These are phyloP conservation scores for Lasioglossum lativentre DNA, from an alignment of 2,888 invertebrate genomes.

Conservation along the genomic window DNA sequence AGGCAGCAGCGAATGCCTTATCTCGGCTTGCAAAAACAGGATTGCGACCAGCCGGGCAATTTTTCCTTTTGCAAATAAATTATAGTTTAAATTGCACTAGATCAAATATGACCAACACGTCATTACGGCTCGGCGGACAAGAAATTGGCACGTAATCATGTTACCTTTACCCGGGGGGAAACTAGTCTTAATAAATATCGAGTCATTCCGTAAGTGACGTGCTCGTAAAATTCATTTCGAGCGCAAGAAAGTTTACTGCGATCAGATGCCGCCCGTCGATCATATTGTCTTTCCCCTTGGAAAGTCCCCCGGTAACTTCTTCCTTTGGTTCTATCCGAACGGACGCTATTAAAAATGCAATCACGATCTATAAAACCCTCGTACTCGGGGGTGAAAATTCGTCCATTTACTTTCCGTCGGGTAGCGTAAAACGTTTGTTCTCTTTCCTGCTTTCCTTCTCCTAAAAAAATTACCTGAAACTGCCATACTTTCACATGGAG, in stretches of 20 bases:
- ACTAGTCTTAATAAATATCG: neutral
- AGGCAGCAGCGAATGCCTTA: neutral
- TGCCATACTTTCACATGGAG: neutral
- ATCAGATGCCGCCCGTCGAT: neutral
- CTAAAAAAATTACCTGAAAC: neutral
- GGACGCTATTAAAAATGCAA: neutral
- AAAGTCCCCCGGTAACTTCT: neutral
- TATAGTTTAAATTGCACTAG: neutral
- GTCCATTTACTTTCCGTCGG: neutral
- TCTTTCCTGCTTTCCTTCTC: neutral
- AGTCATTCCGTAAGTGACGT: neutral
- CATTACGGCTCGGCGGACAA: neutral
- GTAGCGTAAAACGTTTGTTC: neutral
- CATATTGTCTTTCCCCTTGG: neutral
- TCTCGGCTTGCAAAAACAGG: neutral
- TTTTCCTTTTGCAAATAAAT: conserved; percentile 2
- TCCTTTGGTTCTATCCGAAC: neutral
- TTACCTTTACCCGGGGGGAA: neutral
- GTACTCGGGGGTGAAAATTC: neutral
- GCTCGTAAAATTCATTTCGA: neutral
- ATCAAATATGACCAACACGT: neutral
- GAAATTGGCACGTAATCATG: neutral
- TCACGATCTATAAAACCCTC: neutral
- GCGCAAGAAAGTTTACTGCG: neutral
- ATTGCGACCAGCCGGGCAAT: neutral